phyloP scores from a whole-genome alignment of 1,140 invertebrate species.

The Ooceraea biroi region DNA sequence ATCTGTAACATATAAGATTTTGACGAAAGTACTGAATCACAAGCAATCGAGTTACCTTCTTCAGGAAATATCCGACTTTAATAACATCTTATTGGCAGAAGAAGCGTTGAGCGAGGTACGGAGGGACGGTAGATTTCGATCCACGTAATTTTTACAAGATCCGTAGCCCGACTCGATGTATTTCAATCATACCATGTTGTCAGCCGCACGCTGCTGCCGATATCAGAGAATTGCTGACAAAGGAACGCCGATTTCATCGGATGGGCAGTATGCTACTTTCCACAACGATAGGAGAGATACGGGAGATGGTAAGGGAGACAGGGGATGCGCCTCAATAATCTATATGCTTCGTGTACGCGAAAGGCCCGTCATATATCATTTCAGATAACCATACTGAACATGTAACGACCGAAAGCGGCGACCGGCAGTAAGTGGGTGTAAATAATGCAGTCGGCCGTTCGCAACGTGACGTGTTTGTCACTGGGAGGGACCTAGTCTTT shows the following conservation, averaged over 20 bases:
- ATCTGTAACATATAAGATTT: background rate
- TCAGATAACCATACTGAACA: conserved; percentile 55
- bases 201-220: conserved; percentile 4
- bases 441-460: conserved; percentile 53
- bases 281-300: conserved; percentile 18
- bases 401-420: conserved; percentile 36
- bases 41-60: background rate
- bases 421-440: conserved; percentile 57
- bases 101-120: background rate
- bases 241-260: conserved; percentile 49
- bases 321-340: conserved; percentile 44
- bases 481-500: conserved; percentile 1
- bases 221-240: conserved; percentile 41
- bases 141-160: conserved; percentile 23
- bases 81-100: conserved; percentile 21
- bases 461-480: conserved; percentile 54
- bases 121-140: conserved; percentile 2
- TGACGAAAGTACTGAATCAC: background rate
- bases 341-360: conserved; percentile 33
- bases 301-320: background rate
- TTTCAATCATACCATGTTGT: conserved; percentile 42
- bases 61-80: background rate
- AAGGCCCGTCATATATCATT: conserved; percentile 48
- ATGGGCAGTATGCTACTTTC: conserved; percentile 36
- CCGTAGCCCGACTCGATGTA: background rate